Percentiles rank a stretch among this genome's conserved stretches.
Conservation (phyloP, 2,888 invertebrate genomes). For the Xanthostigma xanthostigma region DNA sequence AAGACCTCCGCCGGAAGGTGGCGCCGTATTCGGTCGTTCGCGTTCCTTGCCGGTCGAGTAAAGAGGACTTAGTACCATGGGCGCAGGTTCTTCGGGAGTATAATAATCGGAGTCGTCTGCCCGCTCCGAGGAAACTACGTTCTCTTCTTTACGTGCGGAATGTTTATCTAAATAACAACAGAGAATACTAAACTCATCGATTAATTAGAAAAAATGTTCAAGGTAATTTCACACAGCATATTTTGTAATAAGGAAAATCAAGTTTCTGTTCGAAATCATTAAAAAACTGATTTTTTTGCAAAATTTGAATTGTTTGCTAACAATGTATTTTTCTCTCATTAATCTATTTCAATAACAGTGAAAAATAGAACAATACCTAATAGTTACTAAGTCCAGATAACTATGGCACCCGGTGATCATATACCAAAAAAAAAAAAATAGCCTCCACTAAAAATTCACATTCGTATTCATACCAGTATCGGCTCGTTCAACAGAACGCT, state of each 20-base stretch:
- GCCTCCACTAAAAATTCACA: background rate
- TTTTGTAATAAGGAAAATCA: no score
- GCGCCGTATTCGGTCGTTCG: slow-evolving; percentile 8
- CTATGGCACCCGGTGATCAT: background rate
- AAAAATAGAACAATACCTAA: no score
- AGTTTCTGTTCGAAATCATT: no score
- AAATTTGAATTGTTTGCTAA: no score
- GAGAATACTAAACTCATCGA: background rate
- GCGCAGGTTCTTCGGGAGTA: slow-evolving; percentile 60
- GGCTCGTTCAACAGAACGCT: no score
- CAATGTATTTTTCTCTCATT: no score
- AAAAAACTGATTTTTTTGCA: no score
- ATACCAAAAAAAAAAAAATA: background rate
- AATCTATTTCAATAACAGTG: no score
- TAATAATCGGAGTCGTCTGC: slow-evolving; percentile 64
- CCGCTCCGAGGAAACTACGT: slow-evolving; percentile 15
- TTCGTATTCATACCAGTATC: background rate
- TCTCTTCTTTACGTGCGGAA: background rate
- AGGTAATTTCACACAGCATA: no score
- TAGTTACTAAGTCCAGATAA: background rate
- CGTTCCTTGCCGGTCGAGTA: slow-evolving; percentile 21
- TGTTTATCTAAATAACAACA: slow-evolving; percentile 14
- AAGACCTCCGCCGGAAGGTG: background rate
- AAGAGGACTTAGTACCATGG: slow-evolving; percentile 48
- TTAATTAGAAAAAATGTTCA: no score